These are phyloP conservation scores for Coenonympha glycerion DNA, from an alignment of 2,888 invertebrate genomes.

Conservation along the genomic window DNA sequence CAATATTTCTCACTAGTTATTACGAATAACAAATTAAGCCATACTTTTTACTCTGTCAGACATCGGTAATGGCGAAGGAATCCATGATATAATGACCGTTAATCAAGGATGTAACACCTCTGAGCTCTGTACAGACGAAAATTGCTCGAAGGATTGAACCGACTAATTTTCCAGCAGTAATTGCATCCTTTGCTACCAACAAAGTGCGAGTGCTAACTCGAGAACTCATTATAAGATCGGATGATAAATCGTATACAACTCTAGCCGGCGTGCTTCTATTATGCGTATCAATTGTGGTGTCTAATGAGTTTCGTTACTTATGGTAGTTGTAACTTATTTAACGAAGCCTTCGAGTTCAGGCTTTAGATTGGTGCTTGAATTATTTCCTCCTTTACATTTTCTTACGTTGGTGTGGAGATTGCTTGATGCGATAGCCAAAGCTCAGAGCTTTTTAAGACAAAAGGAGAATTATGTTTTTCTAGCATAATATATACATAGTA, in stretches of 20 bases:
- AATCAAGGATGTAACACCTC: constrained; percentile 19
- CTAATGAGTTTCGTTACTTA: constrained; percentile 26
- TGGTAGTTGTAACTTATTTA: constrained; percentile 20
- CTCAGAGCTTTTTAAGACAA: too few species aligned
- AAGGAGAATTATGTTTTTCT: neutral
- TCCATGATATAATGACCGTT: constrained; percentile 14
- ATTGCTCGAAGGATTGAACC: constrained; percentile 23
- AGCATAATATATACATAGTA: too few species aligned
- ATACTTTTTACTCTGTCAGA: constrained; percentile 14
- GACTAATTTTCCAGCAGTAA: constrained; percentile 32
- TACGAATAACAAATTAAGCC: constrained; percentile 14
- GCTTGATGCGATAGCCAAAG: too few species aligned
- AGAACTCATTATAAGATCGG: constrained; percentile 31
- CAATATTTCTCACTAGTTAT: constrained; percentile 11
- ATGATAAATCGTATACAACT: constrained; percentile 29
- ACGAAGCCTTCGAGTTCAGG: constrained; percentile 3
- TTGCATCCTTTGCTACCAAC: constrained; percentile 32
- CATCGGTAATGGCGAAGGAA: constrained; percentile 12
- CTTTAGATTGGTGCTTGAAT: neutral
- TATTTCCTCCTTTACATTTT: neutral
- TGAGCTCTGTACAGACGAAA: constrained; percentile 22
- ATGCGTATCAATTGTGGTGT: constrained; percentile 27
- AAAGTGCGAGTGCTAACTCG: constrained; percentile 27
- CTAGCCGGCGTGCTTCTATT: constrained; percentile 17
- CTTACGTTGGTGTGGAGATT: neutral